Percentiles rank a stretch among this genome's conserved stretches.
Evolutionary conservation across 2,888 invertebrate species (phyloP).

Genomic region (Phaonia tiefii): DNA sequence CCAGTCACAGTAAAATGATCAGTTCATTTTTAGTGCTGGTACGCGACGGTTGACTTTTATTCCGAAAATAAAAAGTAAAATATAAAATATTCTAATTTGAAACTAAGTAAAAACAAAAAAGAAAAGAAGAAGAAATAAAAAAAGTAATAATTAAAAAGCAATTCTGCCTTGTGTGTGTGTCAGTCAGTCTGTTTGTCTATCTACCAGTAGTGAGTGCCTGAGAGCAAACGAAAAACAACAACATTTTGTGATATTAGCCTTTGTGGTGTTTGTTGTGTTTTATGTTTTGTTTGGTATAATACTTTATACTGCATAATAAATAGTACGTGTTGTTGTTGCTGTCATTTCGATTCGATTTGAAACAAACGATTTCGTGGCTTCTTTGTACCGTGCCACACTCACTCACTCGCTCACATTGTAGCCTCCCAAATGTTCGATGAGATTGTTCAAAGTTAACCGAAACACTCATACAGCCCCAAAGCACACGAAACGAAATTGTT

Average conservation of each 20-base stretch:
- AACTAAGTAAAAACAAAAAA: conserved; percentile 38
- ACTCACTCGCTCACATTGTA: no score
- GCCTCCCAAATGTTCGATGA: not conserved
- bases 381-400: no score
- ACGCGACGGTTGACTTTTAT: conserved; percentile 75
- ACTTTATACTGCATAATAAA: no score
- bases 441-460: conserved; percentile 38
- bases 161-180: no score
- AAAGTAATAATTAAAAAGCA: conserved; percentile 23
- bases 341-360: not conserved
- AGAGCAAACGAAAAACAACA: not conserved
- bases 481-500: no score
- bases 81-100: conserved; percentile 48
- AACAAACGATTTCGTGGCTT: conserved; percentile 10
- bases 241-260: conserved; percentile 1
- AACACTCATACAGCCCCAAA: no score
- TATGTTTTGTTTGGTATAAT: conserved; percentile 20
- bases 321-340: not conserved
- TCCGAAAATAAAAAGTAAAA: conserved; percentile 61
- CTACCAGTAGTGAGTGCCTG: not conserved
- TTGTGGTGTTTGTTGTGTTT: no score
- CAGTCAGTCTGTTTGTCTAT: no score
- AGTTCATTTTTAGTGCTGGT: conserved; percentile 79
- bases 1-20: conserved; percentile 73
- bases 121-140: conserved; percentile 30